Evolutionary conservation across 2,888 invertebrate genomes (phyloP), one percentile per base, ranked within the genome.

Genomic region (Xestia rhomboidea): DNA sequence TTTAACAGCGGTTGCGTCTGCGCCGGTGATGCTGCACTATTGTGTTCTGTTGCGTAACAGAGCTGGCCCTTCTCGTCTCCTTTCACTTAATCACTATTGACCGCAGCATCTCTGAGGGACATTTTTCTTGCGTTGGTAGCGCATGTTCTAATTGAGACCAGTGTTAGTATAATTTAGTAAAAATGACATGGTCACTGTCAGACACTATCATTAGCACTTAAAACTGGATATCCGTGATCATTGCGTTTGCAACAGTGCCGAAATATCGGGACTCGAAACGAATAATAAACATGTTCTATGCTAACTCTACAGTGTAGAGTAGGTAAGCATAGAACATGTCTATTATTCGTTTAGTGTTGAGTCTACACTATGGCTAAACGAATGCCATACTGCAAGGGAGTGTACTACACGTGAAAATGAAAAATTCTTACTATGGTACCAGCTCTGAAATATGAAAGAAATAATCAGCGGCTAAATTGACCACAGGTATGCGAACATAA

Each of bases 61-160:
- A 54, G 60, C 75, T 70, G 66, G 79, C 85, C 85, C 87, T 78
- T 81, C 78, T 73, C 49, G 69, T 30, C 51, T 79, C 79, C 85
- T 77, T 86, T 87, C 87, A 85, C 86, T 85, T 74, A 49, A 63
- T 49, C 21, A 24, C 24, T 38, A 64, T 76, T 54, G 68, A 70
- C 63, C 44, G 7, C 49, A 21, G 63, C 27, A 67, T 73, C 60
- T 49, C 15, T 77, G 41, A 51, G n/a, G n/a, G 34, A 18, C 27
- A 62, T 2, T 49, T 27, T 71, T 80, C 57, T 60, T 24, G n/a
- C 63, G 30, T 21, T 21, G 30, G 30, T 76, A 7, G 7, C 57
- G 7, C 10, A 38, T 49, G 0, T 51, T 51, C n/a, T 74, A 24
- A 13, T 72, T 49, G n/a, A 77, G 3, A 24, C 34, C 21, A 1